Evolutionary conservation across 2,113 vertebrate species (phyloP).

Genomic region (Parotia lawesii): DNA sequence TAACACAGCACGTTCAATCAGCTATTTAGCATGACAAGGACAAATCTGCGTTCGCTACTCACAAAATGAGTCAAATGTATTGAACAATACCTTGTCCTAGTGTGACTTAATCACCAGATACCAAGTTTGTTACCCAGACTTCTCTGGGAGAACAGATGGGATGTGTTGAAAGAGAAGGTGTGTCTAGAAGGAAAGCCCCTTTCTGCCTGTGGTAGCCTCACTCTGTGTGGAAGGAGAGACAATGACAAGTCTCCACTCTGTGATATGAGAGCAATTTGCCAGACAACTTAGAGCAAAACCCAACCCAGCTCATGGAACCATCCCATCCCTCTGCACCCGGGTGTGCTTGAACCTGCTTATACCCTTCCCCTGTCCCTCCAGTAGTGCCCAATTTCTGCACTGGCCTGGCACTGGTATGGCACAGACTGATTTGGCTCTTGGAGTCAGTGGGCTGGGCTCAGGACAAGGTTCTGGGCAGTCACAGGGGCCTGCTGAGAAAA

Average conservation of each 20-base stretch:
- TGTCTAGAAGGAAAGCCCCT: neutral
- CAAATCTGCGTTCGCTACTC: neutral
- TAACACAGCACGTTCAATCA: neutral
- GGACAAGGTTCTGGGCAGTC: neutral
- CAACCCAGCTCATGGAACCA: neutral
- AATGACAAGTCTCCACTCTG: neutral
- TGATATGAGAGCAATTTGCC: fast-evolving
- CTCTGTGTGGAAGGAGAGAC: neutral
- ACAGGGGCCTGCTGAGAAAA: neutral
- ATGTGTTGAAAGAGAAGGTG: neutral
- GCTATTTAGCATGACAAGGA: neutral
- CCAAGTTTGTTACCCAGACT: neutral
- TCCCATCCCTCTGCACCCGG: neutral
- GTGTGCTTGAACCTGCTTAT: neutral
- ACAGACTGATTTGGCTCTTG: neutral
- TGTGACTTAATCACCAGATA: neutral
- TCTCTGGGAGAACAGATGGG: neutral
- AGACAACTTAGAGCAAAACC: neutral
- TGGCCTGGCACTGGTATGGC: fast-evolving
- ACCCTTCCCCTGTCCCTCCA: neutral
- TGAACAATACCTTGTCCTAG: neutral
- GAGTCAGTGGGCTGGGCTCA: fast-evolving
- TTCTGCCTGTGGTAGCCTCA: neutral
- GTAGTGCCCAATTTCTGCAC: fast-evolving
- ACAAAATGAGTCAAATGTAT: neutral